These are phyloP conservation scores for Isoperla grammatica DNA, from an alignment of 2,888 invertebrate species.

Conservation along the genomic window DNA sequence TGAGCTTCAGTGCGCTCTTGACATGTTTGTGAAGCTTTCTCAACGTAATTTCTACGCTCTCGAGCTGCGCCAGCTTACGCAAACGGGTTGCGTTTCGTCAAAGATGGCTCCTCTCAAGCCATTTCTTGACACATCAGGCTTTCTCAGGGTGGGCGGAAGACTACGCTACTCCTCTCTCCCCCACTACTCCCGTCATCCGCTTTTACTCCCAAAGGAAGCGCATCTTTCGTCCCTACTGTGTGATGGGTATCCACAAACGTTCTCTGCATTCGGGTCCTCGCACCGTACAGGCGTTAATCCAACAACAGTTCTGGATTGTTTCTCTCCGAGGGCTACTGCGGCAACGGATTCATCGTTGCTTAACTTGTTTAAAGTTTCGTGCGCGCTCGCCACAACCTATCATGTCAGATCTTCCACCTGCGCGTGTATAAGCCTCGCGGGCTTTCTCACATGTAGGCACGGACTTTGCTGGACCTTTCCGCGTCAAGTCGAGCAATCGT, in stretches of 20 bases:
- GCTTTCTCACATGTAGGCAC: neutral
- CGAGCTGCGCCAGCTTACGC: neutral
- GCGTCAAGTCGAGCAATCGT: slow-evolving; percentile 20
- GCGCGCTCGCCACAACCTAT: neutral
- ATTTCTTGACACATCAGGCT: slow-evolving; percentile 24
- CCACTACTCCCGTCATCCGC: neutral
- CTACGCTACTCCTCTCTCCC: slow-evolving; percentile 15
- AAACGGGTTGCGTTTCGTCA: neutral
- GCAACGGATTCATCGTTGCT: neutral
- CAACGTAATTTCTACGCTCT: neutral
- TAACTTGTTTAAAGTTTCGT: neutral
- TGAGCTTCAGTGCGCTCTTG: neutral
- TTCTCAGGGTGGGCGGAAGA: slow-evolving; percentile 37
- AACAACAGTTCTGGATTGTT: neutral
- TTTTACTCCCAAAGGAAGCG: neutral
- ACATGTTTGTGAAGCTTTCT: neutral
- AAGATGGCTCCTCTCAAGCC: neutral
- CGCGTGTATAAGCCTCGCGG: neutral
- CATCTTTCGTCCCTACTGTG: neutral
- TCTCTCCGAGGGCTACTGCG: neutral
- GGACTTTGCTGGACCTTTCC: slow-evolving; percentile 3
- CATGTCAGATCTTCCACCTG: neutral
- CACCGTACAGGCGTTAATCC: neutral
- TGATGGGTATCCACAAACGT: neutral
- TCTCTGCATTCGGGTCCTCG: neutral